Conservation (phyloP, 2,113 vertebrate species). For the Clupea harengus region DNA sequence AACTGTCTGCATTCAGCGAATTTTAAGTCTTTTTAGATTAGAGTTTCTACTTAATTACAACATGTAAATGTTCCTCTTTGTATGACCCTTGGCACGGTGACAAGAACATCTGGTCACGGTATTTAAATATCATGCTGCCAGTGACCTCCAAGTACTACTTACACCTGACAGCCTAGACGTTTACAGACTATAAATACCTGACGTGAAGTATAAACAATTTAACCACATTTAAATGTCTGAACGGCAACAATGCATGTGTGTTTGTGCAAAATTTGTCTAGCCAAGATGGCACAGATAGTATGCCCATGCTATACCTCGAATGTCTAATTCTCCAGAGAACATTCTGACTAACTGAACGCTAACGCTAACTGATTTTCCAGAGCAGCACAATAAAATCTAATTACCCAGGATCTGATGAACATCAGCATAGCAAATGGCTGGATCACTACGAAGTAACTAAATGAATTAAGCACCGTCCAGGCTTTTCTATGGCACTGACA, state of each 20-base stretch:
- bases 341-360: neutral
- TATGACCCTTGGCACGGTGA: neutral
- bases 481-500: neutral
- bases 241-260: neutral
- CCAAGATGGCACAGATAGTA: neutral
- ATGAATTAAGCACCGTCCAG: neutral
- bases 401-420: neutral
- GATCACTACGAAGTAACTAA: neutral
- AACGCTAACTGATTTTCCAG: neutral
- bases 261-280: neutral
- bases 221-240: neutral
- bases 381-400: neutral
- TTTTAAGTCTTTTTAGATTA: conserved; percentile 14
- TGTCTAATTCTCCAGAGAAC: neutral
- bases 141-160: neutral
- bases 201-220: conserved; percentile 3
- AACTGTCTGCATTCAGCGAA: neutral
- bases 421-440: neutral
- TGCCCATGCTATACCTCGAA: neutral
- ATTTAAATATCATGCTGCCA: neutral
- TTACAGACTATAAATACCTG: neutral
- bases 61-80: conserved; percentile 13
- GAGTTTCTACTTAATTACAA: neutral
- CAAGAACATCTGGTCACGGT: conserved; percentile 3
- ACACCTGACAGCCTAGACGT: neutral